Conservation (phyloP, 2,888 invertebrate genomes). For the Axea sp. region DNA sequence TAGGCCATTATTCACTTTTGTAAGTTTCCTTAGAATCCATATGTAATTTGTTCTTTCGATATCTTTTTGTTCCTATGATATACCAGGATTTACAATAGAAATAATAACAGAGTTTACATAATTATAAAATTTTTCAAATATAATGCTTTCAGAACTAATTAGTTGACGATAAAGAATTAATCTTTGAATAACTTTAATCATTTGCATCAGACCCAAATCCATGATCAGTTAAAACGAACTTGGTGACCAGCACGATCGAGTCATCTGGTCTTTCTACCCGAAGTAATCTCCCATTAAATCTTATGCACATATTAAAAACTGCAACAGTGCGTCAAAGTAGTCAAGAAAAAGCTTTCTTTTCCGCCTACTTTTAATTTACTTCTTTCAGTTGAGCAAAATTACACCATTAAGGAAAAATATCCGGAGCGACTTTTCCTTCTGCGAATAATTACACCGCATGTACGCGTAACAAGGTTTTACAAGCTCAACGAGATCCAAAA, state of each 20-base stretch:
- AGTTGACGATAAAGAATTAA: too few relatives aligned
- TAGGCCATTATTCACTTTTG: too few relatives aligned
- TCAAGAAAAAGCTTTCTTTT: slow-evolving; percentile 44
- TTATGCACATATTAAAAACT: neutral
- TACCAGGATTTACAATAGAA: too few relatives aligned
- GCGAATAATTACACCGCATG: slow-evolving; percentile 32
- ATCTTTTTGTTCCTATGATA: too few relatives aligned
- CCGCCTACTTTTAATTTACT: slow-evolving; percentile 30
- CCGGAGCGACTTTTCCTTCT: slow-evolving; percentile 4
- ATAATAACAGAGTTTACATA: too few relatives aligned
- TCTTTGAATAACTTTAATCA: too few relatives aligned
- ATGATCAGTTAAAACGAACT: neutral
- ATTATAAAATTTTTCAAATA: too few relatives aligned
- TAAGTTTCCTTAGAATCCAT: too few relatives aligned
- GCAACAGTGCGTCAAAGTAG: slow-evolving; percentile 15
- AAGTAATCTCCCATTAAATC: slow-evolving; percentile 1
- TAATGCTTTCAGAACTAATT: too few relatives aligned
- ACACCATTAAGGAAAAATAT: slow-evolving; percentile 49
- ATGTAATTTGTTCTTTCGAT: too few relatives aligned
- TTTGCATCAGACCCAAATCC: too few relatives aligned
- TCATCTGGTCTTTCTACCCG: neutral
- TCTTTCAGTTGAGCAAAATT: slow-evolving; percentile 36
- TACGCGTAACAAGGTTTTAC: slow-evolving; percentile 47
- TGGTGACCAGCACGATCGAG: neutral
- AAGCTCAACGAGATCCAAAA: slow-evolving; percentile 68